A percentile compares a stretch with the other conserved stretches of the same genome.
These are phyloP conservation scores for Brenthis ino DNA, from an alignment of 2,888 invertebrate species.

Conservation along the genomic window DNA sequence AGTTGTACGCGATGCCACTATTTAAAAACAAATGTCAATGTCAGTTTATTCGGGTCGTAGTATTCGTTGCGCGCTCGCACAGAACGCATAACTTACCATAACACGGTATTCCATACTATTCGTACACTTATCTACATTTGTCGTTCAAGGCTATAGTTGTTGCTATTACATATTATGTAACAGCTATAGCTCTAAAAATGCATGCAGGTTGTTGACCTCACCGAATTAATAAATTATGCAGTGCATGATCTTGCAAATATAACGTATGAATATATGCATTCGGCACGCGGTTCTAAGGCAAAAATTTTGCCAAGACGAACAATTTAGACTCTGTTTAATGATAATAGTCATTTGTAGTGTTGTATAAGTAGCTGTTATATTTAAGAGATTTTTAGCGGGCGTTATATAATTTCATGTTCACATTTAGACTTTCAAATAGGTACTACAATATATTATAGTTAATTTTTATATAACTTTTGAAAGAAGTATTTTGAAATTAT, in stretches of 20 bases:
- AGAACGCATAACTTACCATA: constrained; percentile 24
- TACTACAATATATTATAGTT: background rate
- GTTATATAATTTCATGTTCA: constrained; percentile 19
- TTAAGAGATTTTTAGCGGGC: constrained; percentile 21
- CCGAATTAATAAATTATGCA: constrained; percentile 41
- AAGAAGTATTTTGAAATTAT: background rate
- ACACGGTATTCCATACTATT: constrained; percentile 18
- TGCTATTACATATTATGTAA: constrained; percentile 60
- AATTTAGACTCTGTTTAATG: constrained; percentile 14
- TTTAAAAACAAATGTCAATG: constrained; percentile 47
- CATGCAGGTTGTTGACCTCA: constrained; percentile 58
- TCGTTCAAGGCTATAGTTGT: constrained; percentile 66
- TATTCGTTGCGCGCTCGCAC: constrained; percentile 16
- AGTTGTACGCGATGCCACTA: constrained; percentile 34
- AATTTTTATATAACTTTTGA: background rate
- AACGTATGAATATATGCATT: constrained; percentile 22
- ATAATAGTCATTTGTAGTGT: no score
- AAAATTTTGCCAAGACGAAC: constrained; percentile 32
- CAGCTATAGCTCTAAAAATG: constrained; percentile 53
- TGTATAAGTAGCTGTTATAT: background rate
- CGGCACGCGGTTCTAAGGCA: constrained; percentile 20
- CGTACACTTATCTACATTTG: constrained; percentile 43
- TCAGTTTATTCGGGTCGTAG: constrained; percentile 46
- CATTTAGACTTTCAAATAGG: constrained; percentile 2
- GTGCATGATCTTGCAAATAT: constrained; percentile 35